Evolutionary conservation across 2,888 invertebrate genomes (phyloP), one percentile per base, ranked within the genome.

Genomic region (Temnothorax ravouxi): DNA sequence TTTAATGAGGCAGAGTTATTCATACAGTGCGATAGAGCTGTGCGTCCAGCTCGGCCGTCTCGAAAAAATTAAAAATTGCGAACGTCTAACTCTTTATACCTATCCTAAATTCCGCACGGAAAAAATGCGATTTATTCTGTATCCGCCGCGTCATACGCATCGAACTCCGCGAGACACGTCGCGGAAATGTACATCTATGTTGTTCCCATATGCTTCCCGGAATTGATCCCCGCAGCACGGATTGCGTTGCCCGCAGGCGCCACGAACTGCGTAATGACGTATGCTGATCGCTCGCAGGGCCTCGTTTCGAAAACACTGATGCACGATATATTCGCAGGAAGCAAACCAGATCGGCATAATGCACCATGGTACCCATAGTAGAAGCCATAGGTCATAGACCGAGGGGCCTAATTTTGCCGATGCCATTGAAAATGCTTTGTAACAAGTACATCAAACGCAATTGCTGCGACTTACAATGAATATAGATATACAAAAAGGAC

Each of bases 261-360:
- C 80, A 64, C 69, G 84, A 89, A 83, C 83, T 66, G 83, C 77
- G 86, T 86, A 80, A 87, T 86, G 84, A 86, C 87, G 75, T 87
- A 83, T 75, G 77, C 81, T 77, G 89, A 87, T 86, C 83, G 71
- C 76, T 82, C 64, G 76, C 71, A 66, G 54, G 56, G 75, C 69
- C 80, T 44, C 77, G 77, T 61, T 71, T 80, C 79, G 83, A 81
- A 59, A 59, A 74, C 38, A 74, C 13, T n/a, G 21, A 38, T n/a
- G 59, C 59, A 59, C 52, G 66, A 61, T 59, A 8, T n/a, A 64
- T 64, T 41, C 64, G 47, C 38, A 34, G 47, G 50, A 59, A 44
- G 54, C 79, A 11, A 34, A 71, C 11, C 69, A 21, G 56, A 59
- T 59, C 47, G 47, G 13, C 74, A 59, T 72, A 80, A 80, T 38